A percentile compares a stretch with the other conserved stretches of the same genome.
These are phyloP conservation scores for Steinernema feltiae DNA, from an alignment of 1,140 invertebrate genomes.

Conservation along the genomic window DNA sequence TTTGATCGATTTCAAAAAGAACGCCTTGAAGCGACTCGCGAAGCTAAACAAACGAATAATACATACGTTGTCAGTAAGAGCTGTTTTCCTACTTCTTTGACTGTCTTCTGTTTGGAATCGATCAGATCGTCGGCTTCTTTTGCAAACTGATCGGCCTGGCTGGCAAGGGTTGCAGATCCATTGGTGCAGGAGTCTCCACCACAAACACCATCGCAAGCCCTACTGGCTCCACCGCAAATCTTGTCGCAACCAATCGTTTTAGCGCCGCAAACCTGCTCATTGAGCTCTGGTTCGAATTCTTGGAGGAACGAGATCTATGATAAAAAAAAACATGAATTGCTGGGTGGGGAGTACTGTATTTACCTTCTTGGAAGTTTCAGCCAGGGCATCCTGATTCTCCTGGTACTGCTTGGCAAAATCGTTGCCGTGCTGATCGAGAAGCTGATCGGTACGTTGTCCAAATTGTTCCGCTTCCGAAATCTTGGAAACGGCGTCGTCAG, in stretches of 20 bases:
- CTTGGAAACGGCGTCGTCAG: slow-evolving; percentile 30
- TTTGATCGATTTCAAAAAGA: neutral
- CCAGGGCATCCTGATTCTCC: slow-evolving; percentile 48
- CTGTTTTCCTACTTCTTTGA: slow-evolving; percentile 37
- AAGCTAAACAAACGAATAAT: neutral
- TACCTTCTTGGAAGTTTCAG: slow-evolving; percentile 35
- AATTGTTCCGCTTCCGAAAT: slow-evolving; percentile 33
- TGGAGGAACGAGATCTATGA: slow-evolving; percentile 42
- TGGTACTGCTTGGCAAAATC: slow-evolving; percentile 54
- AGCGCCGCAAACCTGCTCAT: slow-evolving; percentile 53
- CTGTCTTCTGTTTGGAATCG: slow-evolving; percentile 51
- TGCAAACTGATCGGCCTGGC: slow-evolving; percentile 53
- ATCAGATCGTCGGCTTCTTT: slow-evolving; percentile 50
- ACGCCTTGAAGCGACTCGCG: neutral
- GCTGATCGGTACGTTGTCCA: slow-evolving; percentile 29
- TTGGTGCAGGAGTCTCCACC: slow-evolving; percentile 54
- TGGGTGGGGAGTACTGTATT: too few species aligned
- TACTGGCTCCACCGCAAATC: slow-evolving; percentile 49
- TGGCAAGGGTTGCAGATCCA: slow-evolving; percentile 53
- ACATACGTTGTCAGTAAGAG: neutral
- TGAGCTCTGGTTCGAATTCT: slow-evolving; percentile 41
- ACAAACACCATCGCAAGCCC: slow-evolving; percentile 30
- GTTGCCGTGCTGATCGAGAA: slow-evolving; percentile 46
- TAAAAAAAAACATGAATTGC: too few species aligned
- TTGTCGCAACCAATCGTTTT: slow-evolving; percentile 46